Conservation (phyloP, 2,888 invertebrate genomes). For the Amblyjoppa fuscipennis region DNA sequence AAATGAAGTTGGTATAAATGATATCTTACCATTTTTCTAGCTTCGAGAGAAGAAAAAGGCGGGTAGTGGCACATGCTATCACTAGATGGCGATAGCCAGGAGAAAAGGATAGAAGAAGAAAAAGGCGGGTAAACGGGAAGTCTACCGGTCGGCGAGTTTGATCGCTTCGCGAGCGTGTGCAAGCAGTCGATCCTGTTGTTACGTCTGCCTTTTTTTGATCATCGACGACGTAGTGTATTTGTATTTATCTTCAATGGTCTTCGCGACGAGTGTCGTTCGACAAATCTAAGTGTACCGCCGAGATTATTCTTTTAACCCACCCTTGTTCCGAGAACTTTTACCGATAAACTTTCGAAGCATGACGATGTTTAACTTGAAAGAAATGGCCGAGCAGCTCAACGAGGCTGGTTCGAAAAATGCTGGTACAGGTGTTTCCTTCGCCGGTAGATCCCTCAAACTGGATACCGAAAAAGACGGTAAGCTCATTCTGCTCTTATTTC, state of each 20-base stretch:
- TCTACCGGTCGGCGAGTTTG: neutral
- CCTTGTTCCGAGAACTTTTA: neutral
- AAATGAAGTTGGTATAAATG: too few species aligned
- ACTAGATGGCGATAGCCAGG: too few species aligned
- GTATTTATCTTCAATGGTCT: slow-evolving; percentile 1
- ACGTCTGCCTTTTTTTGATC: neutral
- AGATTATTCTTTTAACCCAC: neutral
- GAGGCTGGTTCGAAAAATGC: slow-evolving; percentile 76
- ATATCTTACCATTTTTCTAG: neutral
- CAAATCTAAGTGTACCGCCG: neutral
- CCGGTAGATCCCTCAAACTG: slow-evolving; percentile 92
- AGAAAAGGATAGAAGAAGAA: too few species aligned
- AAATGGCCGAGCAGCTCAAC: slow-evolving; percentile 84
- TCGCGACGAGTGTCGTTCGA: neutral
- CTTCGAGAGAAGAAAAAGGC: slow-evolving; percentile 13
- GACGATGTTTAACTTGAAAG: slow-evolving; percentile 87
- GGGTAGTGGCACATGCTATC: too few species aligned
- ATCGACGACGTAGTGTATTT: neutral
- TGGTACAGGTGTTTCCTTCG: slow-evolving; percentile 91
- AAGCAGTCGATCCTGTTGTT: slow-evolving; percentile 15
- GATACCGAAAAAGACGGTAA: slow-evolving; percentile 93
- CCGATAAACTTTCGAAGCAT: slow-evolving; percentile 77
- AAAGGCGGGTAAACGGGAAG: slow-evolving; percentile 22
- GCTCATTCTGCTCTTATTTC: slow-evolving; percentile 72
- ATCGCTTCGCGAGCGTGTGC: slow-evolving; percentile 12